Percentiles rank a stretch among this genome's conserved stretches.
These are phyloP conservation scores for Rhopalosiphum nymphaeae DNA, from an alignment of 2,888 invertebrate species.

Conservation along the genomic window DNA sequence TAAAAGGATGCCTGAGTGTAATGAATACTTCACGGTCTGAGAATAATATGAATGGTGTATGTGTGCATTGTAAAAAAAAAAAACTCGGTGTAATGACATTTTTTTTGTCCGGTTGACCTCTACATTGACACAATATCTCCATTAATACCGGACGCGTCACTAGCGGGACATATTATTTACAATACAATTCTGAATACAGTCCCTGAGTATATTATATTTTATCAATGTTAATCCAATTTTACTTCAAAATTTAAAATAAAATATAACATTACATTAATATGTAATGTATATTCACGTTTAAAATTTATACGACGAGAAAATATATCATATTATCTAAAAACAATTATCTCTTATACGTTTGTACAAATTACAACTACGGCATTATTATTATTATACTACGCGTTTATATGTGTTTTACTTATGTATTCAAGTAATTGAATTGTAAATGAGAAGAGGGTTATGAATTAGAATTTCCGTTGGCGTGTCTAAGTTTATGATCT, in stretches of 20 bases:
- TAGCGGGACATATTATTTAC: slow-evolving; percentile 47
- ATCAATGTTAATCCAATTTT: slow-evolving; percentile 25
- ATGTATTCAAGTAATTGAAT: slow-evolving; percentile 52
- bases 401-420: slow-evolving; percentile 7
- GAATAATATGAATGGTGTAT: slow-evolving; percentile 49
- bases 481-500: slow-evolving; percentile 32
- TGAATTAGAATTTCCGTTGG: slow-evolving; percentile 44
- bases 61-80: slow-evolving; percentile 25
- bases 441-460: slow-evolving; percentile 58
- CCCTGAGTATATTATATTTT: slow-evolving; percentile 8
- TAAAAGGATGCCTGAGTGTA: slow-evolving; percentile 52
- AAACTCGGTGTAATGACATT: slow-evolving; percentile 42
- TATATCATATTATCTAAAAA: background rate
- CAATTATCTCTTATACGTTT: background rate
- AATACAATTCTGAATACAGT: background rate
- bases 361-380: background rate
- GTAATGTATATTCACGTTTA: background rate
- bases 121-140: slow-evolving; percentile 48
- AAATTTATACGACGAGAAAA: background rate
- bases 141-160: slow-evolving; percentile 48
- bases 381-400: background rate
- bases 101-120: slow-evolving; percentile 29
- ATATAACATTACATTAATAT: slow-evolving; percentile 5
- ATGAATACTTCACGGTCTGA: slow-evolving; percentile 61
- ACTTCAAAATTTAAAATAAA: background rate